Evolutionary conservation across 2,888 invertebrate species (phyloP).

Genomic region (Punctoribates punctum): DNA sequence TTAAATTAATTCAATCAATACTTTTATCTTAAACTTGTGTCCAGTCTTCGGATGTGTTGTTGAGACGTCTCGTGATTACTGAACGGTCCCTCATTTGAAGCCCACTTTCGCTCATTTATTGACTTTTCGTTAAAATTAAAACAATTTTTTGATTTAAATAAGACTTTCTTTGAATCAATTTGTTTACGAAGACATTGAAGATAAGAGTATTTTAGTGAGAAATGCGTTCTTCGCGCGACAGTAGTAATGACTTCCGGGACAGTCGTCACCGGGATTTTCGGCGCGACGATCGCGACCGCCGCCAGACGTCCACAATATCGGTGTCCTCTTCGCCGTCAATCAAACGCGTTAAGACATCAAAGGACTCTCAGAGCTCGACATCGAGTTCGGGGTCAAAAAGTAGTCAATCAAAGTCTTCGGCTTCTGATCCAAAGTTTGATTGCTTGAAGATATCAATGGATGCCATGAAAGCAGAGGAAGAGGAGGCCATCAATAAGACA

Average conservation of each 20-base stretch:
- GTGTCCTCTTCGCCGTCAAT: conserved; percentile 14
- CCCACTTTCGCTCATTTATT: conserved; percentile 10
- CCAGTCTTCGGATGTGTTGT: too few species aligned
- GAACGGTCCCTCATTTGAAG: background rate
- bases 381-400: conserved; percentile 1
- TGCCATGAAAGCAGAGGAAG: conserved; percentile 44
- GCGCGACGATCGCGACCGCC: conserved; percentile 26
- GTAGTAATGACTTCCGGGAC: conserved; percentile 11
- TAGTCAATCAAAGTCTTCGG: background rate
- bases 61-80: background rate
- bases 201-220: background rate
- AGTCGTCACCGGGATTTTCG: background rate
- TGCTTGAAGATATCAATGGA: conserved; percentile 16
- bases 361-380: background rate
- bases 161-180: background rate
- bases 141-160: background rate
- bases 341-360: conserved; percentile 39
- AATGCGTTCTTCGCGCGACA: conserved; percentile 18
- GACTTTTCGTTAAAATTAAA: background rate
- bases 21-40: too few species aligned
- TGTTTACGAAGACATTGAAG: background rate
- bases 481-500: conserved; percentile 44
- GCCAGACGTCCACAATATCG: background rate
- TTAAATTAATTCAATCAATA: too few species aligned
- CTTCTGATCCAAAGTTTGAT: conserved; percentile 1